Evolutionary conservation across 92 coral and sea anemone genomes (phyloP).

Genomic region (Diadumene lineata): DNA sequence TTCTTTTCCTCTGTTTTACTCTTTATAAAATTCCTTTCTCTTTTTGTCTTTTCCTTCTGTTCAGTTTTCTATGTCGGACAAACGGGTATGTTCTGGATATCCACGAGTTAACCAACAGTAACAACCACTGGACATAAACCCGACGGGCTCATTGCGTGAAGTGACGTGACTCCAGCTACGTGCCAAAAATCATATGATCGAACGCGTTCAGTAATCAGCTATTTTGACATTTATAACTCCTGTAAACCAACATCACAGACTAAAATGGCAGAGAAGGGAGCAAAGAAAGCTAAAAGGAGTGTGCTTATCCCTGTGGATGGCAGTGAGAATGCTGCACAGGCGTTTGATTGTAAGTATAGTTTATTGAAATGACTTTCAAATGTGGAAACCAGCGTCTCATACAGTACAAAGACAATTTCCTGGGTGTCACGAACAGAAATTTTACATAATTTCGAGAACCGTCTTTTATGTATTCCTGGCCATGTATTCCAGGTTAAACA

Average conservation of each 20-base stretch:
- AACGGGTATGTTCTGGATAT: background rate
- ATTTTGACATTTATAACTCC: background rate
- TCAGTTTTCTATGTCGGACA: no score
- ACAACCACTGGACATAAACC: background rate
- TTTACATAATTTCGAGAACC: no score
- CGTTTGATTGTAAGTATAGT: constrained; percentile 64
- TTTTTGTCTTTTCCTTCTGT: no score
- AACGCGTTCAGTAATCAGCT: background rate
- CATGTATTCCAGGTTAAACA: no score
- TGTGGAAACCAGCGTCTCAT: no score
- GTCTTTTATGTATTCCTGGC: no score
- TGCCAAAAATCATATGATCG: background rate
- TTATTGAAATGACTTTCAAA: background rate
- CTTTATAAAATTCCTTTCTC: no score
- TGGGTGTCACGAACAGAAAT: no score
- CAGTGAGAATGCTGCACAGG: constrained; percentile 65
- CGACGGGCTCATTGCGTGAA: background rate
- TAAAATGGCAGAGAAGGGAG: constrained; percentile 31
- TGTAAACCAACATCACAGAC: background rate
- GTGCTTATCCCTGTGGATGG: constrained; percentile 76
- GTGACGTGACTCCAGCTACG: constrained; percentile 4
- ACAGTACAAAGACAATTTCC: no score
- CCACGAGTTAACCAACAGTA: background rate
- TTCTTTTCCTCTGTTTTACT: no score
- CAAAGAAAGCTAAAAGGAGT: constrained; percentile 20